Conservation (phyloP, 2,113 vertebrate species). For the Pedionomus torquatus region DNA sequence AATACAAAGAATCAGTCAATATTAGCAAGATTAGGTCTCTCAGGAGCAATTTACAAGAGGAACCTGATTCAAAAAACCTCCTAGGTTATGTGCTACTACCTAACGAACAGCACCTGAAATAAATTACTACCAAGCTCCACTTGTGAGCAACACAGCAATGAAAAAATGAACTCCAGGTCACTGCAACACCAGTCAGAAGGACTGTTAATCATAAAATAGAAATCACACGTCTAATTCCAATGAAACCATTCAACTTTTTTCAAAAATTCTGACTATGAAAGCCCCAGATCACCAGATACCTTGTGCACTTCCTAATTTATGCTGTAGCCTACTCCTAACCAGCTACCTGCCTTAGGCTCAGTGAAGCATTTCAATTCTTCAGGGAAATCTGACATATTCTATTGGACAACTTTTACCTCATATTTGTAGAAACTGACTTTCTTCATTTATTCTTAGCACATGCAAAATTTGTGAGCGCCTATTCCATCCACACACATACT, state of each 20-base stretch:
- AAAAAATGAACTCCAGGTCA: not conserved
- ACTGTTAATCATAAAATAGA: not conserved
- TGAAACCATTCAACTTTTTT: not conserved
- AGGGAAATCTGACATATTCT: not conserved
- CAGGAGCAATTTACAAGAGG: conserved; percentile 41
- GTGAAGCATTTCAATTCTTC: not conserved
- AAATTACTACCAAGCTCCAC: not conserved
- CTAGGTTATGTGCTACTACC: not conserved
- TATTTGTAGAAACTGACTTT: not conserved
- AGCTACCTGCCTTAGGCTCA: not conserved
- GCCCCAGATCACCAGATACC: not conserved
- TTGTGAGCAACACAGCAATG: not conserved
- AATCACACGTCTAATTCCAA: not conserved
- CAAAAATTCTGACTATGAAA: not conserved
- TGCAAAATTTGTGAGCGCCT: not conserved
- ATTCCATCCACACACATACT: not conserved
- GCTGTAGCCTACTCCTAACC: not conserved
- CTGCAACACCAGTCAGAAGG: not conserved
- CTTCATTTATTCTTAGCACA: not conserved
- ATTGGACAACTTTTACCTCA: not conserved
- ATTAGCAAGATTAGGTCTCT: conserved; percentile 42
- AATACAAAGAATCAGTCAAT: conserved; percentile 35
- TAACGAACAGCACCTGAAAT: not conserved
- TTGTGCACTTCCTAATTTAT: not conserved
- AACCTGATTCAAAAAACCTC: not conserved